A percentile compares a stretch with the other conserved stretches of the same genome.
Evolutionary conservation across 2,797 vertebrate genomes (phyloP).

Genomic region (Anabas testudineus): DNA sequence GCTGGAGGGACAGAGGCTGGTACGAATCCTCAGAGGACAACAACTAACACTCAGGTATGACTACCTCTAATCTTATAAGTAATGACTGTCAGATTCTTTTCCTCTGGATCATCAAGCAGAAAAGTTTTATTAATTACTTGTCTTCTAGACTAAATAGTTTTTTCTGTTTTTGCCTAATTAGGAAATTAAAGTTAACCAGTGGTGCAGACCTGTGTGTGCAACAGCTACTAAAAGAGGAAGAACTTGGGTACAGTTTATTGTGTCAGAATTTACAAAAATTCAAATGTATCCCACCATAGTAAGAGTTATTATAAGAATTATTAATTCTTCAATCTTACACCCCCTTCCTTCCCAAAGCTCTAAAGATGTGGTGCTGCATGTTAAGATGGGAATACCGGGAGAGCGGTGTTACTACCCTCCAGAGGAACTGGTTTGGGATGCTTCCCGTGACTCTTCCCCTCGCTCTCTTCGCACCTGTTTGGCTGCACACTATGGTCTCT

Average conservation of each 20-base stretch:
- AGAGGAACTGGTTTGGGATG: constrained; percentile 91
- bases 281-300: neutral
- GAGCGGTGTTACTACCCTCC: constrained; percentile 84
- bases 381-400: constrained; percentile 89
- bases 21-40: constrained; percentile 86
- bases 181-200: constrained; percentile 89
- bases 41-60: constrained; percentile 85
- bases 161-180: constrained; percentile 61
- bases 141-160: neutral
- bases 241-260: constrained; percentile 85
- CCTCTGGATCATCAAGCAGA: neutral
- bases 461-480: constrained; percentile 83
- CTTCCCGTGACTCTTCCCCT: constrained; percentile 85
- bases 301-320: no score
- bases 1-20: constrained; percentile 82
- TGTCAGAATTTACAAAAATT: neutral
- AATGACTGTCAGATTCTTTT: neutral
- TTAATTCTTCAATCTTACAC: no score
- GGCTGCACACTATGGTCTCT: constrained; percentile 86
- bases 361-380: constrained; percentile 88
- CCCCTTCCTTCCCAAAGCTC: constrained; percentile 62
- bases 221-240: constrained; percentile 87
- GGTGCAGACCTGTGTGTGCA: constrained; percentile 89
- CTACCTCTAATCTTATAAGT: neutral
- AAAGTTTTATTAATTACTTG: constrained; percentile 17